Base-by-base conservation (phyloP, 2,888 invertebrate genomes). In the Schizaphis graminum region DNA sequence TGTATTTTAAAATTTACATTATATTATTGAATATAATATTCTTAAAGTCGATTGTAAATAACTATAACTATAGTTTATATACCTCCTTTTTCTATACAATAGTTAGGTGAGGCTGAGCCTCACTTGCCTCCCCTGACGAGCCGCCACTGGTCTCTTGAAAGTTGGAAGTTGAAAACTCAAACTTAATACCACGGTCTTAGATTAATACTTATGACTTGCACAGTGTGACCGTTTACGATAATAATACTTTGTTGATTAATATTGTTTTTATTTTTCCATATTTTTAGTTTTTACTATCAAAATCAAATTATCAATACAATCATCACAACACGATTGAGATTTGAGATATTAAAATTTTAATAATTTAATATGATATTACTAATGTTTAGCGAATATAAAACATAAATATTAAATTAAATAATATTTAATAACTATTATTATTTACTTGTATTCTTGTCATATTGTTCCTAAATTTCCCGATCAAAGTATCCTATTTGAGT, bases 251-350 rank as follows among this genome's bases (percentile, higher is more conserved):
- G 24, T 56, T 35, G 11, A 26, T 0, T 35, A 88, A 28, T 44
- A 44, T 28, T 57, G 35, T 41, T 53, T 49, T 89, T 28, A 44
- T 24, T 57, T 89, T 57, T 89, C 24, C 13, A 16, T 57, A 89
- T 28, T 47, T 89, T 61, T 89, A 44, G 44, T 28, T 61, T 89
- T 89, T 89, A n/a, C 28, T 89, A 89, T 57, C 57, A 88, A 88
- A 53, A 86, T 86, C 16, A 86, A 86, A 35, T 89, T 89, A 89
- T 56, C 53, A 56, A 89, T 44, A 89, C 53, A 61, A 89, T 89
- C 53, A 56, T 16, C 44, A 89, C 53, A 61, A 89, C 44, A 53
- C 44, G 56, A 89, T 56, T 89, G 88, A 53, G 88, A 88, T 56
- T 56, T 88, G 26, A 89, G 35, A 89, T 67, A 53, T 53, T 89